A percentile compares a stretch with the other conserved stretches of the same genome.
These are phyloP conservation scores for Anastrepha obliqua DNA, from an alignment of 1,140 invertebrate genomes.

Conservation along the genomic window DNA sequence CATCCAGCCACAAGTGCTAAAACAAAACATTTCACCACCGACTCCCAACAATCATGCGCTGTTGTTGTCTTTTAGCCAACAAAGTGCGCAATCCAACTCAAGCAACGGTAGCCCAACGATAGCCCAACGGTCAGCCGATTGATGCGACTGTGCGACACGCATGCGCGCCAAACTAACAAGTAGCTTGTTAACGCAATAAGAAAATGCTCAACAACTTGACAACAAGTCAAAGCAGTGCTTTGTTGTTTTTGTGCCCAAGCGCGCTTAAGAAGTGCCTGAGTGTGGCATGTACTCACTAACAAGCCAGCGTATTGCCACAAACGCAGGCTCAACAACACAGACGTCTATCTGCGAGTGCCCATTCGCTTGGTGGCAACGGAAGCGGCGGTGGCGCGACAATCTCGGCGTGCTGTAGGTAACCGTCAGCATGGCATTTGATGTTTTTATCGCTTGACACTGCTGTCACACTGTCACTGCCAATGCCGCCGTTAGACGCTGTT, in stretches of 20 bases:
- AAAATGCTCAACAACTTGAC: conserved; percentile 49
- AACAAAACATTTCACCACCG: not conserved
- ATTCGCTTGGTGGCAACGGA: not conserved
- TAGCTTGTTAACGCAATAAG: conserved; percentile 51
- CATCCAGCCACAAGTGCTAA: not conserved
- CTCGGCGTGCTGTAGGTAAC: conserved; percentile 41
- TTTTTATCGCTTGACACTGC: conserved; percentile 52
- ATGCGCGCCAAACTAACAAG: conserved; percentile 49
- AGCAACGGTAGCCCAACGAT: not conserved
- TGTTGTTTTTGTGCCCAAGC: not conserved
- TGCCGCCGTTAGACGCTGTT: conserved; percentile 44
- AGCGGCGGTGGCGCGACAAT: not conserved
- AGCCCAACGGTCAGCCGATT: not conserved
- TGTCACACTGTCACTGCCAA: conserved; percentile 49
- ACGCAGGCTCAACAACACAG: not conserved
- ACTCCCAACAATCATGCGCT: not conserved
- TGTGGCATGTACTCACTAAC: conserved; percentile 38
- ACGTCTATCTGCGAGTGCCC: not conserved
- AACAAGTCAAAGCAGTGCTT: conserved; percentile 36
- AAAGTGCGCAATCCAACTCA: not conserved
- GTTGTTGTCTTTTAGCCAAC: conserved; percentile 2
- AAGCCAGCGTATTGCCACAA: conserved; percentile 9
- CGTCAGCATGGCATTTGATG: conserved; percentile 39
- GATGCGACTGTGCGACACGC: conserved; percentile 39
- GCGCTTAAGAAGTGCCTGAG: not conserved